Base-by-base conservation (phyloP, 2,888 invertebrate genomes). In the Tachina fera region DNA sequence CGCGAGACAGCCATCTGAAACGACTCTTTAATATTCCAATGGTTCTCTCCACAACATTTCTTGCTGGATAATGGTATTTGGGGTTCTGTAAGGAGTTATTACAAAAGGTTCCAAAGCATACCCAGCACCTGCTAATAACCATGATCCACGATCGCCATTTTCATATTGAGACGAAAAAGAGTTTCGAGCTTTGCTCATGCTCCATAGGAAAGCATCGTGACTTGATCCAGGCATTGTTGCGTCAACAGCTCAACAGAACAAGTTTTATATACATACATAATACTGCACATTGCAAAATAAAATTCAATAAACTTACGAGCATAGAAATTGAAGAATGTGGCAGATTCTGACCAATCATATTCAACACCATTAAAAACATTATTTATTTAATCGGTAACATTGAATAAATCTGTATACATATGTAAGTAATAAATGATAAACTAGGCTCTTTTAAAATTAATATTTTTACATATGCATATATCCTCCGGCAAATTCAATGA, bases 11-110 rank as follows among this genome's bases (percentile, higher is more conserved):
- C 47, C 47, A 65, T 65, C 65, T 45, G 19, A 65, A 65, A 16
- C 45, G 10, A 45, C 65, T 65, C 19, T 65, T 70, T 39, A 53
- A 51, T 53, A 70, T 70, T 70, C 53, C 70, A 53, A 70, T 70
- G 70, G 70, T 70, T 43, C 67, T 67, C 19, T 67, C 67, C 47
- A 68, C 51, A 68, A 68, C 41, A 68, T 68, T 70, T 70, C 43
- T 70, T 56, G 56, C 56, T 65, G 65, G 22, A 8, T 45, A 67
- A 51, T 51, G 49, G 51, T 31, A 51, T 39, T 67, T 45, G 60
- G 71, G 47, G 71, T 14, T 31, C 71, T 45, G 43, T 72, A 60
- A 47, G 60, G 71, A 19, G 58, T 45, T 47, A 60, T 58, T 45
- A 58, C 71, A 58, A 58, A 72, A 47, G 71, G 14, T 45, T 72